phyloP scores from a whole-genome alignment of 2,888 invertebrate species.

The Drosophila subsilvestris region DNA sequence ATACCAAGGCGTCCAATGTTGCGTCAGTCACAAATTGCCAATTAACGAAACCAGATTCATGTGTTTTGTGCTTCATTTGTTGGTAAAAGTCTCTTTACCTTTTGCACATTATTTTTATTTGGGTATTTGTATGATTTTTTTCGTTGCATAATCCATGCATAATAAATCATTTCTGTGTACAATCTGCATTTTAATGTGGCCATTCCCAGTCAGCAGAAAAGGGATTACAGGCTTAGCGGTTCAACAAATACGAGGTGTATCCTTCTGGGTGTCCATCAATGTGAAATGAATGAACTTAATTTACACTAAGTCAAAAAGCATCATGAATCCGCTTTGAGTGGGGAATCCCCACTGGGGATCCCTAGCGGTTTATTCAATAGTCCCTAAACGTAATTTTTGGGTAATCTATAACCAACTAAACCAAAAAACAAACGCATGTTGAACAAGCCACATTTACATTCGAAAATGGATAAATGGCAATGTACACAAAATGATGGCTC shows the following conservation, averaged over 20 bases:
- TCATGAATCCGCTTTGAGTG: too few relatives aligned
- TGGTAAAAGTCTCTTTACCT: background rate
- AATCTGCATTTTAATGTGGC: slow-evolving; percentile 17
- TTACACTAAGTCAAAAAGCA: background rate
- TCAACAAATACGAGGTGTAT: slow-evolving; percentile 6
- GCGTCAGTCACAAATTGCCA: slow-evolving; percentile 29
- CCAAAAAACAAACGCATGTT: slow-evolving; percentile 19
- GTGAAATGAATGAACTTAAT: background rate
- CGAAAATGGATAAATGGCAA: background rate
- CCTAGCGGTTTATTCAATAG: too few relatives aligned
- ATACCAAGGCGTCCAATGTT: slow-evolving; percentile 17
- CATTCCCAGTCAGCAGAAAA: background rate
- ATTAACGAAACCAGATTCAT: background rate
- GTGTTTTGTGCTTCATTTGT: background rate
- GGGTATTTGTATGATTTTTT: slow-evolving; percentile 16
- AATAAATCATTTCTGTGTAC: slow-evolving; percentile 42
- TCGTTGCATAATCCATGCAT: slow-evolving; percentile 41
- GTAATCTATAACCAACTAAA: background rate
- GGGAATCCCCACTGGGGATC: too few relatives aligned
- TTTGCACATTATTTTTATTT: slow-evolving; percentile 1
- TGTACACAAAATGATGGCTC: background rate
- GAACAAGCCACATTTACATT: background rate
- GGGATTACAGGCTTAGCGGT: slow-evolving; percentile 22
- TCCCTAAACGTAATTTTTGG: too few relatives aligned
- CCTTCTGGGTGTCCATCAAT: background rate